Evolutionary conservation across 2,888 invertebrate genomes (phyloP), one percentile per base, ranked within the genome.

Genomic region (Cantharis nigra): DNA sequence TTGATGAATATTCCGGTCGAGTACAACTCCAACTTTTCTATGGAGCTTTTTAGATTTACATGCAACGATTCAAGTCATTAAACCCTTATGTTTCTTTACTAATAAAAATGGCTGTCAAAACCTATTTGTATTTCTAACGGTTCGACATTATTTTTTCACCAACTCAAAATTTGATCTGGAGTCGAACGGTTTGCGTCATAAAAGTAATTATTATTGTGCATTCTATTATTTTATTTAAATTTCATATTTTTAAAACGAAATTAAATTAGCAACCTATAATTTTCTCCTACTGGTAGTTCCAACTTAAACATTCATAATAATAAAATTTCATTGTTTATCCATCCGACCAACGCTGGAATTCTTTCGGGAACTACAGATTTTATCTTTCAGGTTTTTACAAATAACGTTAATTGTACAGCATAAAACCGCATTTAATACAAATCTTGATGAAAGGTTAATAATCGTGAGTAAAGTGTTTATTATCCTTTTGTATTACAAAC

Each of bases 1-100:
- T 78, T 78, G 75, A 78, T 78, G 78, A 78, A 78, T 78, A 78
- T 78, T 75, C 72, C 75, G 75, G 65, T 75, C 70, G 72, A 78
- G 75, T 72, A 69, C 74, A 78, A 64, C 70, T 76, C 73, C 69
- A 72, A 70, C 76, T 72, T 67, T 67, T 73, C 73, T 72, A 65
- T 76, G 76, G 70, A 70, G 73, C 74, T 63, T 78, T 78, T 72
- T 67, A 78, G 64, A 70, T 67, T 78, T 78, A 74, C 74, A 71
- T 74, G 71, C 74, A 74, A 77, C 75, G 49, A 78, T 63, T 63
- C 63, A 65, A 78, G 72, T 78, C 78, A 75, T 78, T 78, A 75
- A 78, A 78, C 72, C 71, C 75, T 75, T 78, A 72, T 75, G 69
- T 78, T 49, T 49, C 49, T 70, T 72, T 69, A 70, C 33, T 71